Percentiles rank a stretch among this genome's conserved stretches.
Evolutionary conservation across 2,797 vertebrate species (phyloP).

Genomic region (Microcaecilia unicolor): DNA sequence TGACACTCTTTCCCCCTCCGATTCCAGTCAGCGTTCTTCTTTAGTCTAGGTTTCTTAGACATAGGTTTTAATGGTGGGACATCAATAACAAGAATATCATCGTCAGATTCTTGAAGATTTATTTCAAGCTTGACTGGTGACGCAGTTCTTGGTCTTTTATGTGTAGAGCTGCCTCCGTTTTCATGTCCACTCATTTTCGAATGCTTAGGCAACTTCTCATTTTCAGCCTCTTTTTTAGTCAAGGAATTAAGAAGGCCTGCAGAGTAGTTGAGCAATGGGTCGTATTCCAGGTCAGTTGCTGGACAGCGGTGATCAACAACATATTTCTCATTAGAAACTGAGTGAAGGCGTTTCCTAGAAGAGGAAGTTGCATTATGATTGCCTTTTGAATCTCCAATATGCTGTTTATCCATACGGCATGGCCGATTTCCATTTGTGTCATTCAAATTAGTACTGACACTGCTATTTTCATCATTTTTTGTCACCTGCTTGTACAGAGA

Average conservation of each 20-base stretch:
- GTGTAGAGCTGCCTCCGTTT: not conserved
- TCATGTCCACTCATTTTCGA: not conserved
- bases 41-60: constrained; percentile 15
- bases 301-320: constrained; percentile 54
- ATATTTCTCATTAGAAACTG: constrained; percentile 39
- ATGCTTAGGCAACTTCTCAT: constrained; percentile 15
- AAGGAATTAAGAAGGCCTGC: constrained; percentile 29
- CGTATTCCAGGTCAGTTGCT: constrained; percentile 61
- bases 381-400: not conserved
- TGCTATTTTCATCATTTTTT: not conserved
- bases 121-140: constrained; percentile 19
- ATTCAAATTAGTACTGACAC: not conserved
- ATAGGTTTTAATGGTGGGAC: constrained; percentile 12
- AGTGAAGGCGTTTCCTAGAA: not conserved
- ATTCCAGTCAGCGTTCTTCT: not conserved
- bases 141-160: constrained; percentile 12
- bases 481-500: constrained; percentile 30
- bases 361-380: not conserved
- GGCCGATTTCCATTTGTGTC: not conserved
- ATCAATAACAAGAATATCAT: constrained; percentile 53
- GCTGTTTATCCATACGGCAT: not conserved
- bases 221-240: not conserved
- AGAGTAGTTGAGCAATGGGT: constrained; percentile 66
- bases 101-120: constrained; percentile 43
- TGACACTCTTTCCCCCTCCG: not conserved